Evolutionary conservation across 2,113 vertebrate species (phyloP).

Genomic region (Thinocorus orbignyianus): DNA sequence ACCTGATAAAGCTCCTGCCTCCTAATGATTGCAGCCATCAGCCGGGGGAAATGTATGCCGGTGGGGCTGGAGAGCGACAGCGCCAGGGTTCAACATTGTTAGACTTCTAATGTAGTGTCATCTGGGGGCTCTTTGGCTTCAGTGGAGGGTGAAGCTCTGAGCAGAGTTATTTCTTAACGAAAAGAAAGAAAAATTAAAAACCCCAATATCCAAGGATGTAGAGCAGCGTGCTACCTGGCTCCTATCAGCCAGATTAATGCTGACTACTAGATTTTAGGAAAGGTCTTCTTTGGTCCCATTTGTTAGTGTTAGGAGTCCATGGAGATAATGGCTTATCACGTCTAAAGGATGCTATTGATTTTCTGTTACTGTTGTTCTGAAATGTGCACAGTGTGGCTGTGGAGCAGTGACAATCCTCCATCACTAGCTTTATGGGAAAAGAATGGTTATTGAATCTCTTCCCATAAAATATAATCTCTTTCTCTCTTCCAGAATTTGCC

Average conservation of each 20-base stretch:
- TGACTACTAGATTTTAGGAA: constrained; percentile 22
- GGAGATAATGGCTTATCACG: constrained; percentile 69
- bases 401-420: constrained; percentile 69
- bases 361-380: constrained; percentile 71
- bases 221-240: not conserved
- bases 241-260: constrained; percentile 37
- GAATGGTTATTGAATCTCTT: constrained; percentile 74
- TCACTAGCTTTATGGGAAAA: constrained; percentile 73
- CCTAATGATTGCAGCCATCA: not conserved
- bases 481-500: constrained; percentile 67
- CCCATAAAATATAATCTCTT: constrained; percentile 77
- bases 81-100: not conserved
- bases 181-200: not conserved
- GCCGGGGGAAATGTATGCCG: not conserved
- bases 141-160: not conserved
- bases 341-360: constrained; percentile 77
- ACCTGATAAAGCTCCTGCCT: constrained; percentile 22
- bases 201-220: not conserved
- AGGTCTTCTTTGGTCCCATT: constrained; percentile 14
- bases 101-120: not conserved
- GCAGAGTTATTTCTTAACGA: not conserved
- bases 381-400: constrained; percentile 49
- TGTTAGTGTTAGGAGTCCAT: constrained; percentile 41
- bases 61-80: not conserved
- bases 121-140: not conserved